Conservation (phyloP, 2,888 invertebrate species). For the Tolmerus cingulatus region DNA sequence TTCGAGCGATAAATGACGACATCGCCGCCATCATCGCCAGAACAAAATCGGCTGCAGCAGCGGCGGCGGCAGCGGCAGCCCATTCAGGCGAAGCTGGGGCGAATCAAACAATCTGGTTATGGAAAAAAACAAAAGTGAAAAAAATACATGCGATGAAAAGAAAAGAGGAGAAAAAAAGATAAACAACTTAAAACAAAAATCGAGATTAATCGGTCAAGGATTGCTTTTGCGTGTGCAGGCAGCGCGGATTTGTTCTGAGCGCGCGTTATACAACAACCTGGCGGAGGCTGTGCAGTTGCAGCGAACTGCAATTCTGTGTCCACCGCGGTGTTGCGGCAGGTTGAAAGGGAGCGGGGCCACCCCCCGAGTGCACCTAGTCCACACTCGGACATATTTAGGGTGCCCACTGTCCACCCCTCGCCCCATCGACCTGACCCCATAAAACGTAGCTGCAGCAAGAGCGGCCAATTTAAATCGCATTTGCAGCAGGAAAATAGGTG, state of each 20-base stretch:
- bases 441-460: neutral
- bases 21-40: conserved; percentile 17
- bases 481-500: conserved; percentile 26
- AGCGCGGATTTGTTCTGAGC: conserved; percentile 28
- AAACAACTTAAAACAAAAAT: conserved; percentile 32
- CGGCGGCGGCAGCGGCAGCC: neutral
- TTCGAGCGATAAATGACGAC: conserved; percentile 23
- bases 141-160: conserved; percentile 13
- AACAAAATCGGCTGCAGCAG: conserved; percentile 40
- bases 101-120: conserved; percentile 42
- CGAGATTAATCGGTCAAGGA: conserved; percentile 50
- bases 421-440: neutral
- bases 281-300: neutral
- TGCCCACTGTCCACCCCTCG: conserved; percentile 37
- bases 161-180: conserved; percentile 23
- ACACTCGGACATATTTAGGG: conserved; percentile 50
- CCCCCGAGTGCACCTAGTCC: conserved; percentile 45
- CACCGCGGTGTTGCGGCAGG: neutral
- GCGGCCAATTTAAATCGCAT: conserved; percentile 4
- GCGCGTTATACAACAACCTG: conserved; percentile 28
- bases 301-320: conserved; percentile 46
- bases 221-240: conserved; percentile 41
- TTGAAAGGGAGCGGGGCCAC: neutral
- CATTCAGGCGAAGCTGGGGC: conserved; percentile 47
- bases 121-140: neutral